Conservation (phyloP, 1,140 invertebrate species). For the Pteromalus puparum region DNA sequence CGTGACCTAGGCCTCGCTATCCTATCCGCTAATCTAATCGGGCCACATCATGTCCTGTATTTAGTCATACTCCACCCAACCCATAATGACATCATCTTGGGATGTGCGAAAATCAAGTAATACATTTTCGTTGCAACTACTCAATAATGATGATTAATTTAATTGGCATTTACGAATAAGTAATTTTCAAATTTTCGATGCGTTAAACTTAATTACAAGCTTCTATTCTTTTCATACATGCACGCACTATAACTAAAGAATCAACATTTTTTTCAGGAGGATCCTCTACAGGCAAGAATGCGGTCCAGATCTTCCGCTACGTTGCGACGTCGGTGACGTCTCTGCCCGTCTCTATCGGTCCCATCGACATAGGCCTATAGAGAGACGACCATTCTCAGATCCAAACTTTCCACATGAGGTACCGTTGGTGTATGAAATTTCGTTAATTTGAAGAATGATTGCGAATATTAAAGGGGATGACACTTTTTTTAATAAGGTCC, state of each 20-base stretch:
- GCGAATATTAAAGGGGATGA: too few relatives aligned
- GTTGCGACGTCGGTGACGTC: slow-evolving; percentile 96
- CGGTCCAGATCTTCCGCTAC: slow-evolving; percentile 87
- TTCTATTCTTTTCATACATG: neutral
- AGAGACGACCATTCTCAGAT: slow-evolving; percentile 88
- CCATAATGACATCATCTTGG: slow-evolving; percentile 86
- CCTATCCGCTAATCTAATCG: slow-evolving; percentile 81
- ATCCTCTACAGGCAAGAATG: slow-evolving; percentile 92
- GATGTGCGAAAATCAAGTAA: slow-evolving; percentile 88
- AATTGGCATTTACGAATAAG: too few relatives aligned
- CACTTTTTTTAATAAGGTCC: too few relatives aligned
- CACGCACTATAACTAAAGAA: neutral
- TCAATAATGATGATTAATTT: too few relatives aligned
- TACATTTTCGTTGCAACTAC: slow-evolving; percentile 80
- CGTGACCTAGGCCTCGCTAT: slow-evolving; percentile 81
- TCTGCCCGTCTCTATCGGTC: slow-evolving; percentile 88
- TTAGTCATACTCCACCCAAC: slow-evolving; percentile 89
- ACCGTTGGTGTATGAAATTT: too few relatives aligned
- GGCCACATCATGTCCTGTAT: slow-evolving; percentile 85
- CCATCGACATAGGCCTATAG: slow-evolving; percentile 88
- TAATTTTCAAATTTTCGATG: too few relatives aligned
- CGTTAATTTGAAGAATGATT: too few relatives aligned
- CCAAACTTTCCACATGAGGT: slow-evolving; percentile 91
- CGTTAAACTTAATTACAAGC: neutral
- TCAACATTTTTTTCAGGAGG: slow-evolving; percentile 77